These are phyloP conservation scores for Crematogaster levior DNA, from an alignment of 2,888 invertebrate species.

Conservation along the genomic window DNA sequence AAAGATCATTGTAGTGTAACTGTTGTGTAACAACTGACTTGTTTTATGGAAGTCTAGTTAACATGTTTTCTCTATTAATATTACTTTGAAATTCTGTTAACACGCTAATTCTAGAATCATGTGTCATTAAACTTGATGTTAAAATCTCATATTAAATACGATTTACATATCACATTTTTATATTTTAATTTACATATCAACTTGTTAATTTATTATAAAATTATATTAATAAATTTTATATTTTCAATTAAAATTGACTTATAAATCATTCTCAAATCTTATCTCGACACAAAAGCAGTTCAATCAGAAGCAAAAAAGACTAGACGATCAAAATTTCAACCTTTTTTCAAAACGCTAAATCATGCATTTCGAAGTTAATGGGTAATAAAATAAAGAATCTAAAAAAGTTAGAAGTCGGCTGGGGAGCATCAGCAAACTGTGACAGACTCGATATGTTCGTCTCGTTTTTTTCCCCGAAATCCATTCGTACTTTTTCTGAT, in stretches of 20 bases:
- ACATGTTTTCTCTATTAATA: too few species aligned
- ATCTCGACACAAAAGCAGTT: constrained; percentile 4
- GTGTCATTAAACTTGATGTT: background rate
- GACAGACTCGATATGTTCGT: constrained; percentile 32
- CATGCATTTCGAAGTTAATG: constrained; percentile 57
- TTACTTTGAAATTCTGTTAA: background rate
- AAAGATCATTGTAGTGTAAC: too few species aligned
- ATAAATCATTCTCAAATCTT: background rate
- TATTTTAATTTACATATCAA: background rate
- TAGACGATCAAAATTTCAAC: constrained; percentile 4
- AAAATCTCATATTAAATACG: background rate
- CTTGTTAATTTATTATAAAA: background rate
- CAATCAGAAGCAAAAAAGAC: background rate
- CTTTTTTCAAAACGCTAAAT: constrained; percentile 51
- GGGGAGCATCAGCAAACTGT: constrained; percentile 43
- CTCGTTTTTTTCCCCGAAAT: constrained; percentile 65
- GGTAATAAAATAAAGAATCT: constrained; percentile 63
- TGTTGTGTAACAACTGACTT: too few species aligned
- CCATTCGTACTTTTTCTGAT: constrained; percentile 56
- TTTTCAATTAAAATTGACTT: background rate
- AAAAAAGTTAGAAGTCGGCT: constrained; percentile 52
- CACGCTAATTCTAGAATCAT: background rate
- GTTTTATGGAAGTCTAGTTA: too few species aligned
- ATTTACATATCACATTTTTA: background rate
- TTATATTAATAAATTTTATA: background rate